These are phyloP conservation scores for Petromus typicus DNA, from an alignment of 2,113 vertebrate species.

Conservation along the genomic window DNA sequence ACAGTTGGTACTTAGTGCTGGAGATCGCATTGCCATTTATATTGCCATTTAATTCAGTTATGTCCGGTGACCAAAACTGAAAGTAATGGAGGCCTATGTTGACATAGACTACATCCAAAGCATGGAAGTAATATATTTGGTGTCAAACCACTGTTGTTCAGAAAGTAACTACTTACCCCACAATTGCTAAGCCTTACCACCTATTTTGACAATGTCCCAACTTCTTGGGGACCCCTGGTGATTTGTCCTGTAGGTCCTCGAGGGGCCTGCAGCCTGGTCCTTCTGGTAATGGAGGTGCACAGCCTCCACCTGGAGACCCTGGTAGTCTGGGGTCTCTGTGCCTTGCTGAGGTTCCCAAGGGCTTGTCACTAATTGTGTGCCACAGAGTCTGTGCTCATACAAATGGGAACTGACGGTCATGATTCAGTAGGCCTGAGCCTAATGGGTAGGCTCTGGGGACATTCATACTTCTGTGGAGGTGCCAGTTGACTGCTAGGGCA, in stretches of 20 bases:
- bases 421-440: neutral
- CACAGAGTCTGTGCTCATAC: neutral
- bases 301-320: neutral
- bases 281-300: neutral
- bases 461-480: neutral
- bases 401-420: neutral
- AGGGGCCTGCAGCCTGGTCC: neutral
- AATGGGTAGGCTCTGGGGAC: neutral
- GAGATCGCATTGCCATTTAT: neutral
- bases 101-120: neutral
- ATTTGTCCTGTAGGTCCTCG: neutral
- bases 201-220: neutral
- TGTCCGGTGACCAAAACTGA: neutral
- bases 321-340: neutral
- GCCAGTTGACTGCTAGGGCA: neutral
- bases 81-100: neutral
- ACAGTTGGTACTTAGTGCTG: neutral
- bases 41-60: constrained; percentile 12
- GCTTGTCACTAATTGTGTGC: neutral
- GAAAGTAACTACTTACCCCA: neutral
- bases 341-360: neutral
- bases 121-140: neutral
- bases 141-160: neutral
- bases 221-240: neutral
- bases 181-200: neutral